Evolutionary conservation across 2,113 vertebrate genomes (phyloP).

Genomic region (Danio rerio): GRCz12tu NC_133196.1:14848501-14849000

Average conservation of each 20-base stretch:
- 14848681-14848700: neutral
- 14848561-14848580: neutral
- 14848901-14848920: slow-evolving; percentile 21
- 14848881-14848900: slow-evolving; percentile 51
- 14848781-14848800: slow-evolving; percentile 17
- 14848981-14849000: slow-evolving; percentile 66
- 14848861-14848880: slow-evolving; percentile 29
- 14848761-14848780: slow-evolving; percentile 21
- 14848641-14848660: neutral
- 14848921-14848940: slow-evolving; percentile 12
- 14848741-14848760: slow-evolving; percentile 28
- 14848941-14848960: slow-evolving; percentile 44
- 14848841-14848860: slow-evolving; percentile 33
- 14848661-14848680: neutral
- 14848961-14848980: slow-evolving; percentile 58
- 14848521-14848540: neutral
- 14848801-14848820: neutral
- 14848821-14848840: neutral
- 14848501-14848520: neutral
- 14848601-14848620: neutral
- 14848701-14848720: neutral
- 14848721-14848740: slow-evolving; percentile 18
- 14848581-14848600: slow-evolving; percentile 7
- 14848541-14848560: neutral
- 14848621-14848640: neutral